Base-by-base conservation (phyloP, 2,113 vertebrate species). In the Gymnogyps californianus region DNA sequence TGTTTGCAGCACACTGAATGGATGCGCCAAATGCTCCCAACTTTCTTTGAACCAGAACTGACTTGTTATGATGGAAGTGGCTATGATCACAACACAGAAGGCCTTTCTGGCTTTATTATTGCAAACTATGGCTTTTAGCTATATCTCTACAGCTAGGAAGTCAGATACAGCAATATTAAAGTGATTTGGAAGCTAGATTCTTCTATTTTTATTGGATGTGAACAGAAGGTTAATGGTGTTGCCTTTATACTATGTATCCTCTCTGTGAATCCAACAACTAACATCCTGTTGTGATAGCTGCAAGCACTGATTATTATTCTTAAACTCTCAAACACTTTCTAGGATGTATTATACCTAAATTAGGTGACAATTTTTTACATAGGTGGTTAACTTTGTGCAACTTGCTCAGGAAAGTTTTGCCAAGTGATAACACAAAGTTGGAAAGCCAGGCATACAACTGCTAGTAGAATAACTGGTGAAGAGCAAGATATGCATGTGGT, bases 121-220 rank as follows among this genome's bases (percentile, higher is more conserved):
- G 52, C 6, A 28, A 76, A 31, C 34, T 52, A 16, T 14, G 29
- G 22, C 9, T 79, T 94, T 92, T 67, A 78, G 38, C 22, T 66
- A 0, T 88, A 69, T 46, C 22, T 66, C 16, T 31, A 22, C 38
- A 54, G 20, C 13, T 51, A 62, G 42, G 18, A 54, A 78, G 59
- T 58, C 59, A 78, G 59, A 89, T 38, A 92, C 9, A 78, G 28
- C 13, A 90, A 66, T 70, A 77, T 36, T 81, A 57, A 95, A 88
- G 29, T 26, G 1, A 51, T 59, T 59, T 65, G 46, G 76, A 92
- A 89, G 32, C 20, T 25, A 29, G 38, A 75, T 25, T 76, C 40
- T 55, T 79, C 54, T 54, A 0, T 17, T 70, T 80, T 71, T 67
- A 4, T 49, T 46, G 77, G 22, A 54, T 59, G 18, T 38, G 54